Percentiles rank a stretch among this genome's conserved stretches.
These are phyloP conservation scores for Gonatopus flavifemur DNA, from an alignment of 1,140 invertebrate species.

Conservation along the genomic window DNA sequence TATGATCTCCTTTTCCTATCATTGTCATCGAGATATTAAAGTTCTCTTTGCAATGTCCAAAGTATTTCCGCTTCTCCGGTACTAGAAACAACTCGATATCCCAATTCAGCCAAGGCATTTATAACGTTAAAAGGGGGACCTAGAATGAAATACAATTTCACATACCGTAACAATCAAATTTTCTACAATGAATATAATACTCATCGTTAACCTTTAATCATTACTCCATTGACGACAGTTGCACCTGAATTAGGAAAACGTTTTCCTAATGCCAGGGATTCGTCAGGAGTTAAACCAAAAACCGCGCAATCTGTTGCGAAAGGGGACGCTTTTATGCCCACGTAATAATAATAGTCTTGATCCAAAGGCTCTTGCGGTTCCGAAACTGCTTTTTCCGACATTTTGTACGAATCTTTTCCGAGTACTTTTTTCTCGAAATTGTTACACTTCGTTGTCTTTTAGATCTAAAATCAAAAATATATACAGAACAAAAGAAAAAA, in stretches of 20 bases:
- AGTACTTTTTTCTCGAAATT: too few relatives aligned
- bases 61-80: slow-evolving; percentile 77
- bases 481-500: too few relatives aligned
- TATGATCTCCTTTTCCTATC: slow-evolving; percentile 3
- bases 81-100: slow-evolving; percentile 74
- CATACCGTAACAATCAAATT: not conserved
- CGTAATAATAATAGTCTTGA: slow-evolving; percentile 62
- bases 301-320: slow-evolving; percentile 71
- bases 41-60: slow-evolving; percentile 78
- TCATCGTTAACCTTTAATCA: slow-evolving; percentile 61
- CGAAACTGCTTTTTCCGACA: too few relatives aligned
- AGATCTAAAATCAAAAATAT: slow-evolving; percentile 48
- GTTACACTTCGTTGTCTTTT: slow-evolving; percentile 47
- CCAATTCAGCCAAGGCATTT: slow-evolving; percentile 73
- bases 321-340: slow-evolving; percentile 76
- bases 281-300: slow-evolving; percentile 72
- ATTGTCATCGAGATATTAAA: slow-evolving; percentile 36
- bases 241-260: slow-evolving; percentile 66
- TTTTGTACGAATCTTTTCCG: slow-evolving; percentile 18
- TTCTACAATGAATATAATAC: not conserved
- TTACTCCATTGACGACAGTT: slow-evolving; percentile 70
- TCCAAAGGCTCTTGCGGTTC: too few relatives aligned
- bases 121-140: slow-evolving; percentile 66
- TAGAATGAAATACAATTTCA: slow-evolving; percentile 41
- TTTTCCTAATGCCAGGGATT: slow-evolving; percentile 67